These are phyloP conservation scores for Cardiocondyla obscurior DNA, from an alignment of 1,140 invertebrate species.

Conservation along the genomic window DNA sequence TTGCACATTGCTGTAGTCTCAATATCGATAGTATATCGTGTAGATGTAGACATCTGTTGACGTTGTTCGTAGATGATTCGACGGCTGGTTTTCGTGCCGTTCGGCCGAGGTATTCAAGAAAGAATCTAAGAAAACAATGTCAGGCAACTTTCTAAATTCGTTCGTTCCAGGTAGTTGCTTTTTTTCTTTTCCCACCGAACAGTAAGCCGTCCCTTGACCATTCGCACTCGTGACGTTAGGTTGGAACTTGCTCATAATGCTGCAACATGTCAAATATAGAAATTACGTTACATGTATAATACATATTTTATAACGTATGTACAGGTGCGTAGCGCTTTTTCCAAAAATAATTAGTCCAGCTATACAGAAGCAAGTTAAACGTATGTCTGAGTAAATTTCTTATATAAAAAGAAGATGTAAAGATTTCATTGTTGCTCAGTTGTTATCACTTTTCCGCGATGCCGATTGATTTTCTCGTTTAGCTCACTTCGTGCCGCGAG, in stretches of 20 bases:
- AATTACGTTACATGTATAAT: too few species aligned
- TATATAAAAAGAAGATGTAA: too few species aligned
- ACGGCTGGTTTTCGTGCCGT: not conserved
- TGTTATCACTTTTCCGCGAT: too few species aligned
- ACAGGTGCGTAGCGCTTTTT: not conserved
- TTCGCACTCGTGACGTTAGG: too few species aligned
- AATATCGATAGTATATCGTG: not conserved
- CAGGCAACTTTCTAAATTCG: not conserved
- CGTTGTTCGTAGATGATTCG: not conserved
- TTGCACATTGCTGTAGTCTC: constrained; percentile 24
- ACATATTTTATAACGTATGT: not conserved
- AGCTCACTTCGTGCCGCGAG: too few species aligned
- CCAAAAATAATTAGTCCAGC: not conserved
- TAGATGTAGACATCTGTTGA: not conserved
- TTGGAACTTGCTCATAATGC: too few species aligned
- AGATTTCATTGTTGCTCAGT: too few species aligned
- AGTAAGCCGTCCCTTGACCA: too few species aligned
- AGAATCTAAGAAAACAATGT: too few species aligned
- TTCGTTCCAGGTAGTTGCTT: not conserved
- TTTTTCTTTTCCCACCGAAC: too few species aligned
- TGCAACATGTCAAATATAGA: too few species aligned
- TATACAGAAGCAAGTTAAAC: not conserved
- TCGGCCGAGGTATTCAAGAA: not conserved
- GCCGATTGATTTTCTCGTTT: too few species aligned
- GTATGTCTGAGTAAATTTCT: not conserved